phyloP scores from a whole-genome alignment of 2,888 invertebrate species.

The Netelia virgata region DNA sequence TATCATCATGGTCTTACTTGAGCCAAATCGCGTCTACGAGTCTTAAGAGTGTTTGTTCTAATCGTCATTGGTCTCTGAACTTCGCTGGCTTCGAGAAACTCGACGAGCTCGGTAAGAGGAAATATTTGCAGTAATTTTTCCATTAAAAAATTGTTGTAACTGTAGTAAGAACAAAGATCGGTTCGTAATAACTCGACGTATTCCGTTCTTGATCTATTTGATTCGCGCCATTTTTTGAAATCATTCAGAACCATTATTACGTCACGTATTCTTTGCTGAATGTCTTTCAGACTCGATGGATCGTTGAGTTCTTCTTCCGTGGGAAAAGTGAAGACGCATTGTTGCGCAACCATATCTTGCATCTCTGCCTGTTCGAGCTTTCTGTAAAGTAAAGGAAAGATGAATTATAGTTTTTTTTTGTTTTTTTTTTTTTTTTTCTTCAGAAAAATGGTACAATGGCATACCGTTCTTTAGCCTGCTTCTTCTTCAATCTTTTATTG shows the following conservation, averaged over 20 bases:
- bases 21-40: slow-evolving; percentile 95
- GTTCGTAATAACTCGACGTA: slow-evolving; percentile 92
- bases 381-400: slow-evolving; percentile 79
- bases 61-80: slow-evolving; percentile 97
- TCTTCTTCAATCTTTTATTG: slow-evolving; percentile 91
- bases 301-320: slow-evolving; percentile 90
- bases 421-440: slow-evolving; percentile 26
- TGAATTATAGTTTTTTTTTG: slow-evolving; percentile 9
- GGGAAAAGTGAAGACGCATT: slow-evolving; percentile 93
- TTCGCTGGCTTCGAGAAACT: slow-evolving; percentile 98
- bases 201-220: slow-evolving; percentile 90
- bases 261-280: slow-evolving; percentile 96
- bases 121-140: slow-evolving; percentile 96
- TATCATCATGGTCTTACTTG: slow-evolving; percentile 88
- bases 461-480: slow-evolving; percentile 88
- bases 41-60: slow-evolving; percentile 97
- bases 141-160: slow-evolving; percentile 98
- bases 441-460: slow-evolving; percentile 40
- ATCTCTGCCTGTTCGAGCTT: slow-evolving; percentile 93
- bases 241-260: slow-evolving; percentile 92
- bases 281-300: slow-evolving; percentile 91
- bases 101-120: slow-evolving; percentile 93
- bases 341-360: slow-evolving; percentile 91
- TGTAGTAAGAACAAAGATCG: slow-evolving; percentile 97
- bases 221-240: slow-evolving; percentile 90